Conservation (phyloP, 1,140 invertebrate species). For the Ladona fulva region DNA sequence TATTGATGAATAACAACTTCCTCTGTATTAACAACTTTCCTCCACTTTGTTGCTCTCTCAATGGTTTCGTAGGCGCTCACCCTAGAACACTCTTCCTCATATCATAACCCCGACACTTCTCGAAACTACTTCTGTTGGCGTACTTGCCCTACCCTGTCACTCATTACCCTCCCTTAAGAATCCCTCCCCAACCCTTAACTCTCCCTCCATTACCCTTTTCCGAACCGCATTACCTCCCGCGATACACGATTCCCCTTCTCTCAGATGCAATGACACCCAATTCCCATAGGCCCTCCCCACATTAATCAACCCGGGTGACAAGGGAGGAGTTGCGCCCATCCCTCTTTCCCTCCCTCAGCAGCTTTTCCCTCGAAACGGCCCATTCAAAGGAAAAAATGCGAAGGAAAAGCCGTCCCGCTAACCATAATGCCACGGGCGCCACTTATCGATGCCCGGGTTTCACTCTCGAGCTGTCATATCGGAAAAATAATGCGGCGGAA, state of each 20-base stretch:
- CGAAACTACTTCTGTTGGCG: too few species aligned
- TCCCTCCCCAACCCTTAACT: neutral
- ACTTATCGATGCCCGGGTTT: neutral
- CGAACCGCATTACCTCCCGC: neutral
- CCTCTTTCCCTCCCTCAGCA: neutral
- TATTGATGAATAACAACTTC: too few species aligned
- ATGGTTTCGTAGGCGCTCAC: neutral
- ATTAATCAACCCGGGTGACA: neutral
- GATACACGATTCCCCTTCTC: neutral
- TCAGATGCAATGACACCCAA: neutral
- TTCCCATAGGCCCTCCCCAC: neutral
- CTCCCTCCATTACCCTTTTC: neutral
- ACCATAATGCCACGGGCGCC: neutral
- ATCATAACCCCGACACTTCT: neutral
- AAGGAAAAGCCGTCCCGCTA: neutral
- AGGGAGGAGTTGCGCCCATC: neutral
- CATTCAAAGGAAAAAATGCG: neutral
- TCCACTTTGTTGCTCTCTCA: neutral
- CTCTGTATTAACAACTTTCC: neutral
- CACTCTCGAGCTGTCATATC: neutral
- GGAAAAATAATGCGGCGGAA: neutral
- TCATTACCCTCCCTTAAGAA: neutral
- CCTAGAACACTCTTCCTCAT: neutral
- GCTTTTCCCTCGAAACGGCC: neutral
- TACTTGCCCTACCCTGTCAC: neutral